phyloP scores from a whole-genome alignment of 2,113 vertebrate species.

The Actenoides lindsayi region DNA sequence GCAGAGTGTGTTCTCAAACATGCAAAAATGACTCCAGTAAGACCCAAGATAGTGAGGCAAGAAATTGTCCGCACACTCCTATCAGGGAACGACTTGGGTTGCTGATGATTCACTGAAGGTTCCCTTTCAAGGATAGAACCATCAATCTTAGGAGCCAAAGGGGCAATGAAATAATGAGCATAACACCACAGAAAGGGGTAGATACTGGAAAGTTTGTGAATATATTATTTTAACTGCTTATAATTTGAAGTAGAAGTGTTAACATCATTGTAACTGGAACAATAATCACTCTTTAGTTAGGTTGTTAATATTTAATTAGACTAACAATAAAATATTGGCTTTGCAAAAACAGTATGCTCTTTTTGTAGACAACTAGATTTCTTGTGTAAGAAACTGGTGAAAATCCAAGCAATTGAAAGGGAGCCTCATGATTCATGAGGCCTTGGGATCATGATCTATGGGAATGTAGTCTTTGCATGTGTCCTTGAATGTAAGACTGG shows the following conservation, averaged over 20 bases:
- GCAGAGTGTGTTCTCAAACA: background rate
- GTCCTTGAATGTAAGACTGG: no score
- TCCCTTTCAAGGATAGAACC: background rate
- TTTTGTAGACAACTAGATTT: background rate
- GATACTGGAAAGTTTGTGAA: background rate
- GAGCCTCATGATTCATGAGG: no score
- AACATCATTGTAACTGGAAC: background rate
- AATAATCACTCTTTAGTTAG: background rate
- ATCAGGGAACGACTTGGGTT: fast-evolving
- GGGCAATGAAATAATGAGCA: no score
- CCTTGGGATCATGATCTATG: no score
- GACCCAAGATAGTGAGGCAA: background rate
- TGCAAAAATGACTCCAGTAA: background rate
- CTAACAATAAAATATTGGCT: background rate
- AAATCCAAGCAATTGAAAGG: background rate
- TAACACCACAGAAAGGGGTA: background rate
- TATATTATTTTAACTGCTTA: background rate
- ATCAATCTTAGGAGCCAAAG: background rate
- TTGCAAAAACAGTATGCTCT: background rate
- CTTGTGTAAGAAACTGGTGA: background rate
- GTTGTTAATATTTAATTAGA: background rate
- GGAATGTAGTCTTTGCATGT: no score
- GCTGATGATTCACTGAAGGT: background rate
- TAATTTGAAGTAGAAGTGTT: background rate
- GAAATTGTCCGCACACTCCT: background rate